Evolutionary conservation across 2,888 invertebrate genomes (phyloP), one percentile per base, ranked within the genome.

Genomic region (Epinotia bilunana): DNA sequence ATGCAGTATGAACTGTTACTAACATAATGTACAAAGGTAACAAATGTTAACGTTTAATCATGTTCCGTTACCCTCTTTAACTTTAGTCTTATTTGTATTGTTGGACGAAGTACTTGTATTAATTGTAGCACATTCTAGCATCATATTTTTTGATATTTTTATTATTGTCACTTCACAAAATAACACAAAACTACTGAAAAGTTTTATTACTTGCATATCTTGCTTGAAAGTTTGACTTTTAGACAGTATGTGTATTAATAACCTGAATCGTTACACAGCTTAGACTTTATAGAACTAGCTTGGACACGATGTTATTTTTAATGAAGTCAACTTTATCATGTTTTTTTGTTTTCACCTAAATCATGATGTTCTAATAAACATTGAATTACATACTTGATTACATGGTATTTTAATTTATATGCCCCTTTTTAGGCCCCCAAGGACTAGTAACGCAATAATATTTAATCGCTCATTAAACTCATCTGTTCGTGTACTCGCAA

Each of bases 361-460:
- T 93, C 91, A 92, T 91, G 90, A 90, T 89, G 91, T 91, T 92
- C 90, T 88, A 93, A 92, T 93, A 93, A 92, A 93, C 88, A 90
- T 89, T 91, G 85, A 87, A 88, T 89, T 89, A 67, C 65, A 72
- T 75, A 91, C 88, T 88, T 88, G 80, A 81, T 78, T 69, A 73
- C 73, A 74, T 81, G 80, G 81, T 77, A 78, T 79, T 84, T 82
- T 80, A 75, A 78, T 78, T 80, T 79, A 63, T 63, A 39, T 58
- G 16, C 13, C 49, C 49, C 70, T 69, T 46, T 16, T 39, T 57
- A 58, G 11, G 13, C 23, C 20, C 58, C 20, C 39, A 43, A 9
- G 33, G 62, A 23, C 39, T 16, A 3, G 18, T 62, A 9, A 49
- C n/a, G 64, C 33, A 23, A 65, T 62, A 70, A 49, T 58, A 18